A percentile compares a stretch with the other conserved stretches of the same genome.
Conservation (phyloP, 1,140 invertebrate species). For the Drosophila ogumai region DNA sequence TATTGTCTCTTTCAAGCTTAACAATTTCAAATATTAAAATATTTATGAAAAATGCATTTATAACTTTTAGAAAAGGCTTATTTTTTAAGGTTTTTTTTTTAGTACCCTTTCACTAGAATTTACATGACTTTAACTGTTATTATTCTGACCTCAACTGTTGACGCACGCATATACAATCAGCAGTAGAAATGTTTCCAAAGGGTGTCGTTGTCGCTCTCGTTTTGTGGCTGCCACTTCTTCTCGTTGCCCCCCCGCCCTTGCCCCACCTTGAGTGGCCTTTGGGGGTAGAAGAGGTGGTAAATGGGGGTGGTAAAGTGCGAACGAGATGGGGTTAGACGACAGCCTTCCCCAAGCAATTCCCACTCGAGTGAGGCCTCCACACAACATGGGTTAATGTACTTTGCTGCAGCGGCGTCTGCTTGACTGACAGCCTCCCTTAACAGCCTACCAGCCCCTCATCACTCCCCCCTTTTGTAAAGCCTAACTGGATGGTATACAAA, state of each 20-base stretch:
- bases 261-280: slow-evolving; percentile 40
- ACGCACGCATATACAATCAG: slow-evolving; percentile 30
- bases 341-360: slow-evolving; percentile 53
- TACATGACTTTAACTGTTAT: not conserved
- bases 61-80: not conserved
- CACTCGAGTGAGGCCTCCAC: slow-evolving; percentile 42
- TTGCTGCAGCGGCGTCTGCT: slow-evolving; percentile 67
- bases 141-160: slow-evolving; percentile 25
- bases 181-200: slow-evolving; percentile 55
- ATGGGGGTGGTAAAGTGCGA: not conserved
- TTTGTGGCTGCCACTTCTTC: slow-evolving; percentile 26
- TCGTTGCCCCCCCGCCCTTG: not conserved
- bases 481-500: slow-evolving; percentile 32
- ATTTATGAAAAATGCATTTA: not conserved
- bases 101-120: not conserved
- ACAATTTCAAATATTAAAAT: not conserved
- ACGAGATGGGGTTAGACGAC: slow-evolving; percentile 3
- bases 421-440: slow-evolving; percentile 58
- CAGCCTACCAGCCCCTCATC: slow-evolving; percentile 1
- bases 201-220: slow-evolving; percentile 55
- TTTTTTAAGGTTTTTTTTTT: not conserved
- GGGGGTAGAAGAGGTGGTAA: slow-evolving; percentile 11
- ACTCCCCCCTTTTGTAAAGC: slow-evolving; percentile 10
- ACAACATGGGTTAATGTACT: slow-evolving; percentile 77
- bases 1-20: too few relatives aligned